Evolutionary conservation across 2,888 invertebrate species (phyloP).

Genomic region (Cerceris rybyensis): DNA sequence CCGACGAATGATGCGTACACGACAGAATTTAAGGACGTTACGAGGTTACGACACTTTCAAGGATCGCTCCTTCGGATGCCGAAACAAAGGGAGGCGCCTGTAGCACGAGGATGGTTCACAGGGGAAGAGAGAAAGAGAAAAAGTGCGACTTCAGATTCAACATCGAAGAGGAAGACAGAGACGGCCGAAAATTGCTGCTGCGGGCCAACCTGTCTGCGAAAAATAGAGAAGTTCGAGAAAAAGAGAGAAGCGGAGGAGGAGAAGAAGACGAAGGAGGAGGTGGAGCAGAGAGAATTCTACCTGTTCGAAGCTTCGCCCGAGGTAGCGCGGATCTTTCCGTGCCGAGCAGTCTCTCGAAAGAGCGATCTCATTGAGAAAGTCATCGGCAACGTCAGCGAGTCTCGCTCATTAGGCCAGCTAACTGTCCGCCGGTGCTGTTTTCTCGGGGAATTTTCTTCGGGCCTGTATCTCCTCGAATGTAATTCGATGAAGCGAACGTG

Average conservation of each 20-base stretch:
- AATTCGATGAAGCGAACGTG: constrained; percentile 23
- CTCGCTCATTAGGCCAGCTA: constrained; percentile 35
- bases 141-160: neutral
- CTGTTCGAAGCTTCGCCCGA: constrained; percentile 39
- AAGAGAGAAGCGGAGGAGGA: constrained; percentile 19
- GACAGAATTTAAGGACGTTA: constrained; percentile 49
- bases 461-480: constrained; percentile 3
- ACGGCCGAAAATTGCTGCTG: constrained; percentile 66
- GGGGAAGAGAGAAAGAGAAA: constrained; percentile 28
- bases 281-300: constrained; percentile 51
- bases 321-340: constrained; percentile 23
- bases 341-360: constrained; percentile 40
- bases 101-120: constrained; percentile 46
- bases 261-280: constrained; percentile 15
- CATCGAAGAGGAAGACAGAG: constrained; percentile 33
- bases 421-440: constrained; percentile 3
- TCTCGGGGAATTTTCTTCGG: constrained; percentile 25
- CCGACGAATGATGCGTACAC: constrained; percentile 37
- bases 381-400: constrained; percentile 54
- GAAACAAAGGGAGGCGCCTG: constrained; percentile 65
- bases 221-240: constrained; percentile 57
- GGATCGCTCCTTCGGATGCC: constrained; percentile 45
- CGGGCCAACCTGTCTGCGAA: constrained; percentile 65
- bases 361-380: constrained; percentile 61
- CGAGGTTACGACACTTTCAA: constrained; percentile 60